Evolutionary conservation across 2,888 invertebrate species (phyloP).

Genomic region (Epistrophe grossulariae): DNA sequence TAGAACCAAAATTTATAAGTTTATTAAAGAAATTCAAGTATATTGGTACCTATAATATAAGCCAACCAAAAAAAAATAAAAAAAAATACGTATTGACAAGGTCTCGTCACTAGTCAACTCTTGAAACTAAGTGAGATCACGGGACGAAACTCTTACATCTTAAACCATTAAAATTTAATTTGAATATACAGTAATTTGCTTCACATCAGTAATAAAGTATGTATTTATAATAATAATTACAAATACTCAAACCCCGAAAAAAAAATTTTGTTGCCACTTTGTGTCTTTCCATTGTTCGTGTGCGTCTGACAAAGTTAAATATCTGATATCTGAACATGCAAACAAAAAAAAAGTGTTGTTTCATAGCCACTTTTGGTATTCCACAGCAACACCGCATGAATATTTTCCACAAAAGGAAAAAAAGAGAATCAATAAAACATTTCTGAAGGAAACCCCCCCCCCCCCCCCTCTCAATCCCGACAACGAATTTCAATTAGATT

Average conservation of each 20-base stretch:
- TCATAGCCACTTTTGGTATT: conserved; percentile 10
- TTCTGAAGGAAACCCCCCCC: conserved; percentile 8
- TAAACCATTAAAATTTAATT: too few relatives aligned
- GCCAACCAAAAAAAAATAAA: too few relatives aligned
- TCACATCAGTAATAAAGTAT: background rate
- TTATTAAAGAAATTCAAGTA: too few relatives aligned
- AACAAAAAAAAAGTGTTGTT: conserved; percentile 27
- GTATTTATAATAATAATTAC: background rate
- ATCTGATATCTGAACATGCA: conserved; percentile 45
- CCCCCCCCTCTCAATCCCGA: too few relatives aligned
- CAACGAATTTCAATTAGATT: conserved; percentile 68
- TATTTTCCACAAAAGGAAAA: background rate
- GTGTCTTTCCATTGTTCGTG: conserved; percentile 29
- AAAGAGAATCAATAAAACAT: conserved; percentile 68
- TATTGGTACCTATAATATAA: too few relatives aligned
- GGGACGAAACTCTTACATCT: too few relatives aligned
- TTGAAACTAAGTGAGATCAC: too few relatives aligned
- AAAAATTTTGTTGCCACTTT: conserved; percentile 40
- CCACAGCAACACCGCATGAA: conserved; percentile 15
- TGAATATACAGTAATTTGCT: background rate
- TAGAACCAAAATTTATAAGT: too few relatives aligned
- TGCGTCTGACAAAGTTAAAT: conserved; percentile 34
- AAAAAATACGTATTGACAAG: too few relatives aligned
- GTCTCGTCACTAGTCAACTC: too few relatives aligned
- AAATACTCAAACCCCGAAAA: background rate